Percentiles rank a stretch among this genome's conserved stretches.
Evolutionary conservation across 2,888 invertebrate species (phyloP).

Genomic region (Lithosia quadra): DNA sequence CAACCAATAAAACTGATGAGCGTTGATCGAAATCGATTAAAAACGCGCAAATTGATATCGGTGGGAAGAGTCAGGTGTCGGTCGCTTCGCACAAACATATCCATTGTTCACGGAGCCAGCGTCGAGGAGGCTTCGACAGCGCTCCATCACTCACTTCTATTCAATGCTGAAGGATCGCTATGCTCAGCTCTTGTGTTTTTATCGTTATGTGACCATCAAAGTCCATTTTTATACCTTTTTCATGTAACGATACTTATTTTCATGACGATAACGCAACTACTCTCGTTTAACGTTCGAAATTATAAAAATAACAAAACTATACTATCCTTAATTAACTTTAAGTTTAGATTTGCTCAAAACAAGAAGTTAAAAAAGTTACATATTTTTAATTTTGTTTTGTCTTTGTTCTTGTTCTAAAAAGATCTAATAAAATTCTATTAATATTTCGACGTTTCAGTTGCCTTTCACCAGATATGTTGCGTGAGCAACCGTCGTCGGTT

Average conservation of each 20-base stretch:
- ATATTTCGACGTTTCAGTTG: too few relatives aligned
- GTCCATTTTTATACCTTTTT: neutral
- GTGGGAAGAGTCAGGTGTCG: constrained; percentile 76
- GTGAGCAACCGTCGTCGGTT: too few relatives aligned
- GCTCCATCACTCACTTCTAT: constrained; percentile 19
- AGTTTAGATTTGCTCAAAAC: too few relatives aligned
- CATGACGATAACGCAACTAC: neutral
- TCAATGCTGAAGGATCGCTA: constrained; percentile 10
- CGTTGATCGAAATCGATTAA: constrained; percentile 73
- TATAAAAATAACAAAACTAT: too few relatives aligned
- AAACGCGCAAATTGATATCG: constrained; percentile 76
- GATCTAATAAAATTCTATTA: too few relatives aligned
- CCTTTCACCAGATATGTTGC: too few relatives aligned
- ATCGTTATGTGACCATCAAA: neutral
- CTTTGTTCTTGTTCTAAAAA: too few relatives aligned
- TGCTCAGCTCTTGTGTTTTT: constrained; percentile 13
- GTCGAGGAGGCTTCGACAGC: constrained; percentile 19
- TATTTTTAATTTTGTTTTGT: too few relatives aligned
- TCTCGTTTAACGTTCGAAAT: too few relatives aligned
- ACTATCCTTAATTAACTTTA: too few relatives aligned
- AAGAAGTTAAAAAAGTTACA: too few relatives aligned
- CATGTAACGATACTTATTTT: neutral
- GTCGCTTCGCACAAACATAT: constrained; percentile 51
- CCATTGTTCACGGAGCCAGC: constrained; percentile 40
- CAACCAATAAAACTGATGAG: constrained; percentile 56